These are phyloP conservation scores for Telmatochromis sp. DNA, from an alignment of 2,113 vertebrate species.

Conservation along the genomic window DNA sequence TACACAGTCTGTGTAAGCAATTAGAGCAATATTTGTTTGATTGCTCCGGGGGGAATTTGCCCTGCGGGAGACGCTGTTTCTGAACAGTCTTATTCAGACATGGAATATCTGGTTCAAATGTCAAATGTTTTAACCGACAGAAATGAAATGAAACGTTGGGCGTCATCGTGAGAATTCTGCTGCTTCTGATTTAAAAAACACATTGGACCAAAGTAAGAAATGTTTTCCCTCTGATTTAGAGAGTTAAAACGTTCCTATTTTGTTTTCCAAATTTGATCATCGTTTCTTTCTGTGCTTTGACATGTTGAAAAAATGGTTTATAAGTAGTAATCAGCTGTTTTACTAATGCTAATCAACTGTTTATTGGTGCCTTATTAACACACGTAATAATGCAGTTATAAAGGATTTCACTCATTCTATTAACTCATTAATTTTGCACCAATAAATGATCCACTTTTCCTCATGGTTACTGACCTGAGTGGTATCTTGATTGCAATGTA, in stretches of 20 bases:
- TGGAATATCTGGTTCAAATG: slow-evolving; percentile 7
- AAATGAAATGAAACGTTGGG: background rate
- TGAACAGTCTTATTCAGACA: slow-evolving; percentile 6
- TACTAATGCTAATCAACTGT: background rate
- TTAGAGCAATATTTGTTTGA: slow-evolving; percentile 31
- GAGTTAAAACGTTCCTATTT: background rate
- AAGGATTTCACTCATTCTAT: background rate
- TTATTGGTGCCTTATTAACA: background rate
- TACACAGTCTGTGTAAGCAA: slow-evolving; percentile 46
- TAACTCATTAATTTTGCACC: background rate
- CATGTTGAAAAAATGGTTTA: background rate
- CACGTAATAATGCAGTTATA: background rate
- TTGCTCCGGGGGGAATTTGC: background rate
- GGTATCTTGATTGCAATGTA: slow-evolving; percentile 93
- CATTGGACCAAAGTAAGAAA: background rate
- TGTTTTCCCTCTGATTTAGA: background rate
- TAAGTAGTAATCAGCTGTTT: background rate
- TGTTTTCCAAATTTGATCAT: background rate
- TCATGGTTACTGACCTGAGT: slow-evolving; percentile 78
- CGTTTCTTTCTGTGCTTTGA: background rate
- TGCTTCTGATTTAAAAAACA: background rate
- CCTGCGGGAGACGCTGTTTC: slow-evolving; percentile 22
- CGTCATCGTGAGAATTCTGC: background rate
- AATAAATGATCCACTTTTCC: background rate
- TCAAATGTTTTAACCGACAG: background rate